These are phyloP conservation scores for Cancer borealis DNA, from an alignment of 2,888 invertebrate genomes.

Conservation along the genomic window DNA sequence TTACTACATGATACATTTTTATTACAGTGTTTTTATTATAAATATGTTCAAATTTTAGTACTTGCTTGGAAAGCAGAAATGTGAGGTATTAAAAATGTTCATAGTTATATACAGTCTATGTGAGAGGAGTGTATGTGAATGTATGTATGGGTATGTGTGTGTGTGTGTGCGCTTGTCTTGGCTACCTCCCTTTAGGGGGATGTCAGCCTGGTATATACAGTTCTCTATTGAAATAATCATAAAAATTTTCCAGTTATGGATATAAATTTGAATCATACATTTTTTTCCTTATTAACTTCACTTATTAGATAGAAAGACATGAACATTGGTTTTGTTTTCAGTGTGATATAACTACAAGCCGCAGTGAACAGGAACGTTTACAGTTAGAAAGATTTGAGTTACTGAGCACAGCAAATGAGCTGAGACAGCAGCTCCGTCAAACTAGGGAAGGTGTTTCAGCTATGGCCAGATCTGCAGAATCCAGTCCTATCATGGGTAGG, in stretches of 20 bases:
- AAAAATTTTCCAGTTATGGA: background rate
- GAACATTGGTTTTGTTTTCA: constrained; percentile 34
- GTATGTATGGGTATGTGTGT: too few species aligned
- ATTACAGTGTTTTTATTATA: background rate
- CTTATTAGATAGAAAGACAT: background rate
- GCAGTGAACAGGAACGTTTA: constrained; percentile 72
- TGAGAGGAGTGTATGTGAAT: too few species aligned
- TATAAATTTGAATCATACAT: background rate
- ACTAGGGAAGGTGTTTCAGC: constrained; percentile 61
- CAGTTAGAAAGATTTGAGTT: constrained; percentile 75
- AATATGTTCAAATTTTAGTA: background rate
- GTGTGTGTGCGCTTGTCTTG: too few species aligned
- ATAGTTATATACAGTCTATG: background rate
- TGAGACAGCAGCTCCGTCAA: constrained; percentile 69
- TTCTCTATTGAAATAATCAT: too few species aligned
- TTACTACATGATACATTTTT: too few species aligned
- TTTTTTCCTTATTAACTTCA: constrained; percentile 7
- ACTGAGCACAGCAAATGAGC: constrained; percentile 70
- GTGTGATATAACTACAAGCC: constrained; percentile 74
- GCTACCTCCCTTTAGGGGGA: too few species aligned
- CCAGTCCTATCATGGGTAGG: constrained; percentile 64
- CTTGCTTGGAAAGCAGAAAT: background rate
- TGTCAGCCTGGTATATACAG: too few species aligned
- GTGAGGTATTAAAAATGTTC: background rate
- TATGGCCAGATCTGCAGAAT: constrained; percentile 50